Percentiles rank a stretch among this genome's conserved stretches.
Conservation (phyloP, 2,113 vertebrate genomes). For the Ia io region DNA sequence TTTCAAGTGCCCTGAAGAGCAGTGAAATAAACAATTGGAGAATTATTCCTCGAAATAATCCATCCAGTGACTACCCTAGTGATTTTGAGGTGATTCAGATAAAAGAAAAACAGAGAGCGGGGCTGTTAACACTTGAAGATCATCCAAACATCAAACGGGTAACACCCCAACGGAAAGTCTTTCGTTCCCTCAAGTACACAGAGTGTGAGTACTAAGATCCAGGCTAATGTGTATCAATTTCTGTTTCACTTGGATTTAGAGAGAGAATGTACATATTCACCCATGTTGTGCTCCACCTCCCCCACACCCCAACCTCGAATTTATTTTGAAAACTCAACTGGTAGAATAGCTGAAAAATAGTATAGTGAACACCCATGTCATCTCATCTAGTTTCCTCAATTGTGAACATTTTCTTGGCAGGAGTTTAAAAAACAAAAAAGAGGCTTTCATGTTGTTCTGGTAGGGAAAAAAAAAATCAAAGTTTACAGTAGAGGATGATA, state of each 20-base stretch:
- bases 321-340: neutral
- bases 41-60: constrained; percentile 95
- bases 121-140: constrained; percentile 90
- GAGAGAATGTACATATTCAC: fast-evolving
- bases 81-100: constrained; percentile 98
- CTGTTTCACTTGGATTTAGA: neutral
- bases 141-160: constrained; percentile 98
- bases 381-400: neutral
- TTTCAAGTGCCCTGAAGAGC: constrained; percentile 92
- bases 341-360: neutral
- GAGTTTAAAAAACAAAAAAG: neutral
- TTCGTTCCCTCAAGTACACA: constrained; percentile 91
- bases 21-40: constrained; percentile 90
- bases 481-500: neutral
- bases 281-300: neutral
- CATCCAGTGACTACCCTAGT: constrained; percentile 96
- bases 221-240: fast-evolving
- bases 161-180: constrained; percentile 94
- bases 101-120: constrained; percentile 87
- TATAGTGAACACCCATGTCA: fast-evolving
- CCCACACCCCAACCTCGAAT: neutral
- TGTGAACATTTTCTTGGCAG: neutral
- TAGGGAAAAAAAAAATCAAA: neutral
- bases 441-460: neutral
- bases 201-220: constrained; percentile 86